Evolutionary conservation across 2,113 vertebrate species (phyloP).

Genomic region (Bothrops jararaca): DNA sequence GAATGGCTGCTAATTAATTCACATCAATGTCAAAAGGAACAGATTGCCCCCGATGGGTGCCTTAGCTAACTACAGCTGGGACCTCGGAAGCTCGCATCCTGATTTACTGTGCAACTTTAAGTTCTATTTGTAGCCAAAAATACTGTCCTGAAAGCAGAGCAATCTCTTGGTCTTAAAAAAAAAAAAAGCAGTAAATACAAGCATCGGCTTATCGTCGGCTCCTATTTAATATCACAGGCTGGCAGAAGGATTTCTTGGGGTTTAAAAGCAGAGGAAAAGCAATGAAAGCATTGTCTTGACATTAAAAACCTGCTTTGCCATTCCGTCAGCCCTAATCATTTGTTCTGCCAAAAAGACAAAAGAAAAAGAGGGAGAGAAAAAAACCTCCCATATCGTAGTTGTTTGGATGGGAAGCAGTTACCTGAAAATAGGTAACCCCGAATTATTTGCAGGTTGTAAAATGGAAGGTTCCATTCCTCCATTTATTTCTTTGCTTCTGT

Average conservation of each 20-base stretch:
- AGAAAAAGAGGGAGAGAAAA: neutral
- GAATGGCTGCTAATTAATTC: neutral
- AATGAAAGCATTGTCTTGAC: neutral
- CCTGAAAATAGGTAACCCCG: neutral
- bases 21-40: constrained; percentile 6
- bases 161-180: neutral
- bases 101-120: neutral
- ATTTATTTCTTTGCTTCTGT: neutral
- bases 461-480: neutral
- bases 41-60: neutral
- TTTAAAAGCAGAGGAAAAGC: neutral
- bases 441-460: neutral
- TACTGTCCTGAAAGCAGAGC: constrained; percentile 2
- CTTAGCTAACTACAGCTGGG: constrained; percentile 22
- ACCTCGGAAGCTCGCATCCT: constrained; percentile 3
- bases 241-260: neutral
- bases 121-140: constrained; percentile 21
- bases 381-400: neutral
- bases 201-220: neutral
- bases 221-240: neutral
- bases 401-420: neutral
- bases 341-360: neutral
- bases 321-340: neutral
- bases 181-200: constrained; percentile 1
- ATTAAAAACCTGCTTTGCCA: neutral